Evolutionary conservation across 2,797 vertebrate genomes (phyloP), one percentile per base, ranked within the genome.

Genomic region (Mus minutoides): DNA sequence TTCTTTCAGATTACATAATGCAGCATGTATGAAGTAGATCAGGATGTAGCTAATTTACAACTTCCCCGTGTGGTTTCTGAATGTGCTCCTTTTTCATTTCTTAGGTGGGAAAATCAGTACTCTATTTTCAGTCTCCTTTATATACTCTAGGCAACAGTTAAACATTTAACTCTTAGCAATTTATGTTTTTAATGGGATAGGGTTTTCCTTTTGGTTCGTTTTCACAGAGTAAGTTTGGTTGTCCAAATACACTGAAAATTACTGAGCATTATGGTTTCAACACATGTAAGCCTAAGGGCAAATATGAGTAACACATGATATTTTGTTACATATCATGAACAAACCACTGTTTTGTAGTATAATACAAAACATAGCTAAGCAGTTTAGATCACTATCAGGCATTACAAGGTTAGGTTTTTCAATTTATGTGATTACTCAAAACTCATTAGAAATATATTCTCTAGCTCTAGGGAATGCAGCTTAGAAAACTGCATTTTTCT

Each of bases 291-390:
- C 98, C 98, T 98, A 98, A 97, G 98, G 98, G 98, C 98, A 98
- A 98, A 98, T 98, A 98, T 98, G 98, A 98, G 98, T 98, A 98
- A 98, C 98, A 98, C 97, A 98, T 98, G 98, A 98, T 98, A 98
- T 98, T 98, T 98, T 98, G 97, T 98, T 99, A 98, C 98, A 98
- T 98, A 98, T 98, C 95, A 92, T 98, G 98, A 98, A 98, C 98
- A 98, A 98, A 98, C 98, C 98, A 98, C 98, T 98, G 98, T 98
- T 98, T 98, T 98, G 98, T 98, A 98, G 98, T 97, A 96, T 98
- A 98, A 98, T 98, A 98, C 97, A 98, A 98, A 98, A 98, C 98
- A 98, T 98, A 98, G 98, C 98, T 98, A 98, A 98, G 97, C 97
- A 97, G 97, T 98, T 98, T 98, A 98, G 98, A 98, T 99, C 97